Percentiles rank a stretch among this genome's conserved stretches.
Conservation (phyloP, 2,888 invertebrate genomes). For the Mesoligia furuncula region DNA sequence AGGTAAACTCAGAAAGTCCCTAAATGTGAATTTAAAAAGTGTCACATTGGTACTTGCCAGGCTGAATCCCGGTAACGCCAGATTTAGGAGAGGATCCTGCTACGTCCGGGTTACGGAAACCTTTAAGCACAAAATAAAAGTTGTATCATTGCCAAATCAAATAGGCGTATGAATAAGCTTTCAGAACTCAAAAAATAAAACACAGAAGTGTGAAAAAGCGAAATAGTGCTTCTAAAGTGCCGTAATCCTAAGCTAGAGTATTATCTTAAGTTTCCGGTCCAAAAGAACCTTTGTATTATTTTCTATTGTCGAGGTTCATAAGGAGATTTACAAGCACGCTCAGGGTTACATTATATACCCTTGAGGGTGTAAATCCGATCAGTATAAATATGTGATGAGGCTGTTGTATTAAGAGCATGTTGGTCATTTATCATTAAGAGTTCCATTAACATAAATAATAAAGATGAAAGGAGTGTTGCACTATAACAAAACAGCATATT, state of each 20-base stretch:
- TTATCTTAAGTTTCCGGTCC: background rate
- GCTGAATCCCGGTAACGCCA: background rate
- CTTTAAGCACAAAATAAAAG: conserved; percentile 9
- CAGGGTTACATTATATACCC: conserved; percentile 9
- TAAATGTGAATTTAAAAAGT: background rate
- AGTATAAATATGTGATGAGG: conserved; percentile 29
- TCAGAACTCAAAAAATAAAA: background rate
- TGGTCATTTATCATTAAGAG: background rate
- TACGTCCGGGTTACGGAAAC: background rate
- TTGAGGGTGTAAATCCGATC: conserved; percentile 24
- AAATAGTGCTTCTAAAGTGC: background rate
- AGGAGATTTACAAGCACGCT: conserved; percentile 23
- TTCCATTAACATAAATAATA: background rate
- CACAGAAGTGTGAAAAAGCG: background rate
- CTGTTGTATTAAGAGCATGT: conserved; percentile 12
- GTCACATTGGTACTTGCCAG: conserved; percentile 1
- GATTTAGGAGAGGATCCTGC: background rate
- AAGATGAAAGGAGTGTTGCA: background rate
- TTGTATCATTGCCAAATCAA: background rate
- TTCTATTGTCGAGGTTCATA: conserved; percentile 1
- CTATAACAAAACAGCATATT: background rate
- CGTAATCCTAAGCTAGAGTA: background rate
- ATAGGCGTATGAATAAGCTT: background rate
- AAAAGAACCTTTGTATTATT: background rate
- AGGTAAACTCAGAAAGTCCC: too few species aligned